phyloP scores from a whole-genome alignment of 2,888 invertebrate species.

The Drosophila vallismaia region DNA sequence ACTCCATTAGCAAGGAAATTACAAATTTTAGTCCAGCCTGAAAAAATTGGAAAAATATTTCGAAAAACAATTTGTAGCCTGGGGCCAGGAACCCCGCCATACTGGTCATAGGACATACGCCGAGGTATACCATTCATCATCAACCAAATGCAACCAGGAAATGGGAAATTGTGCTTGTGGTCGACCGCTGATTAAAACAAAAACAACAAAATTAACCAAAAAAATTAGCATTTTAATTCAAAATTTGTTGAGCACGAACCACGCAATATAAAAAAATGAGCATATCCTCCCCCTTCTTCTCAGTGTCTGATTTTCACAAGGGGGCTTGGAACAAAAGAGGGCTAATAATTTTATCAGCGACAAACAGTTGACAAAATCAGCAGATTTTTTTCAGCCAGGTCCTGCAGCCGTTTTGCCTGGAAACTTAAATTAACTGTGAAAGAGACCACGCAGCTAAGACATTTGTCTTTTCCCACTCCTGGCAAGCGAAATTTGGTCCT shows the following conservation, averaged over 20 bases:
- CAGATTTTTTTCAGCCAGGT: constrained; percentile 60
- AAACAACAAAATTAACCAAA: constrained; percentile 81
- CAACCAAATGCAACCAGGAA: constrained; percentile 74
- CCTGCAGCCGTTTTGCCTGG: constrained; percentile 65
- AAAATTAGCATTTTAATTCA: constrained; percentile 82
- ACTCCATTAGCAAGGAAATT: constrained; percentile 26
- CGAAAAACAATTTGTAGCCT: constrained; percentile 40
- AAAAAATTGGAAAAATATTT: constrained; percentile 25
- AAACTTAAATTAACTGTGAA: constrained; percentile 82
- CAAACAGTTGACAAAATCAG: constrained; percentile 83
- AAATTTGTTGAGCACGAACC: constrained; percentile 50
- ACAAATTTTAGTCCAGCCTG: constrained; percentile 8
- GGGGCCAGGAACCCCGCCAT: constrained; percentile 37
- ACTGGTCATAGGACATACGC: constrained; percentile 49
- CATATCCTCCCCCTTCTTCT: background rate
- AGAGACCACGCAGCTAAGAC: constrained; percentile 81
- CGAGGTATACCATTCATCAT: constrained; percentile 72
- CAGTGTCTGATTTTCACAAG: constrained; percentile 13
- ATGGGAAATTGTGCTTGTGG: constrained; percentile 8
- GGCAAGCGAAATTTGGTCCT: constrained; percentile 46
- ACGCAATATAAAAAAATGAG: constrained; percentile 21
- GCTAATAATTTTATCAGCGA: constrained; percentile 82
- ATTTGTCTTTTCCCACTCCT: constrained; percentile 74
- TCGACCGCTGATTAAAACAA: constrained; percentile 77
- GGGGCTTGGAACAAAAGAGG: constrained; percentile 50